A percentile compares a stretch with the other conserved stretches of the same genome.
phyloP scores from a whole-genome alignment of 2,797 vertebrate genomes.

The Aratinga solstitialis region DNA sequence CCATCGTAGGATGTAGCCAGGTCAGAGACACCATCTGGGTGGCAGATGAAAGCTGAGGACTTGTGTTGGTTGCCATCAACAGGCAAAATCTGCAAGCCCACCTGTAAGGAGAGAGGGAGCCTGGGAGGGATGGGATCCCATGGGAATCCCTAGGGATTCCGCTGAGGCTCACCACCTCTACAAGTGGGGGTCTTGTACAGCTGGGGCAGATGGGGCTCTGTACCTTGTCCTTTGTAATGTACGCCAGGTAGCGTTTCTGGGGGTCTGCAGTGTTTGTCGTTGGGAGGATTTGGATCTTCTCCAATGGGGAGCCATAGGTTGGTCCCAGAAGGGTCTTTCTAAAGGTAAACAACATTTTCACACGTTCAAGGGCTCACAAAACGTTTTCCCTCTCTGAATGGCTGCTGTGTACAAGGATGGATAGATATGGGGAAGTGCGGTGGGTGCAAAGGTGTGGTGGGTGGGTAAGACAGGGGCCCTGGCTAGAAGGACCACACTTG shows the following conservation, averaged over 20 bases:
- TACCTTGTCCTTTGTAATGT: conserved; percentile 90
- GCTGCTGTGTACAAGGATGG: neutral
- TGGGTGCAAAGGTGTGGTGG: neutral
- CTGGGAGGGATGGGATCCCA: neutral
- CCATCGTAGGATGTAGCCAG: conserved; percentile 84
- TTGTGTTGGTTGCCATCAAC: conserved; percentile 92
- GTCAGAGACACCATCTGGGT: conserved; percentile 79
- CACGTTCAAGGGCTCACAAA: neutral
- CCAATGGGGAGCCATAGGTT: conserved; percentile 84
- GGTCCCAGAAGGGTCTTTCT: conserved; percentile 91
- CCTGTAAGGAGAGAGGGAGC: conserved; percentile 68
- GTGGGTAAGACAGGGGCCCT: neutral
- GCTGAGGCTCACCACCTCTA: neutral
- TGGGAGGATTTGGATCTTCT: conserved; percentile 84
- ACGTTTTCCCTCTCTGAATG: rapidly evolving
- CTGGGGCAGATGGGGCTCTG: neutral
- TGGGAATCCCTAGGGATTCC: neutral
- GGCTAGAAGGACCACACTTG: neutral
- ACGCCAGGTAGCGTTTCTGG: conserved; percentile 81
- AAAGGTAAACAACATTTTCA: neutral
- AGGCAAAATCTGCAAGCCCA: conserved; percentile 93
- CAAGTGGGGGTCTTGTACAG: neutral
- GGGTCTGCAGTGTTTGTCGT: conserved; percentile 17
- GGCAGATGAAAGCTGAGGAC: conserved; percentile 86
- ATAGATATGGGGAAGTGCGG: neutral